A percentile compares a stretch with the other conserved stretches of the same genome.
Conservation (phyloP, 2,113 vertebrate genomes). For the Pontoporia blainvillei region DNA sequence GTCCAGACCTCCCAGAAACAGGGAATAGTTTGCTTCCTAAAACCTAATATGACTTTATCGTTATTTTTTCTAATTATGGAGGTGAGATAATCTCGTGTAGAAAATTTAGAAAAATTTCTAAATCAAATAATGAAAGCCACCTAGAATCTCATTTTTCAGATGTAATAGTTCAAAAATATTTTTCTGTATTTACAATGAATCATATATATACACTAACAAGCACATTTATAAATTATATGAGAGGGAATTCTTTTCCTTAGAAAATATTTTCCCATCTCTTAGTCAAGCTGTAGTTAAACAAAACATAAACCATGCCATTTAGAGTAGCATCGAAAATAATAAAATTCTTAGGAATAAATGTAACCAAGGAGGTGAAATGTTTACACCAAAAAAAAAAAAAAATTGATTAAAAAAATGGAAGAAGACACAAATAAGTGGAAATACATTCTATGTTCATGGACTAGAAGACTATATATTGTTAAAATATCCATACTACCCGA, state of each 20-base stretch:
- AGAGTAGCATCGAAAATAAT: too few relatives aligned
- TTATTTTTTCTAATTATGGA: background rate
- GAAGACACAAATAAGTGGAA: too few relatives aligned
- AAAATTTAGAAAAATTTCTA: background rate
- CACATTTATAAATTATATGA: background rate
- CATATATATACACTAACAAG: background rate
- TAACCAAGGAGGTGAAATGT: too few relatives aligned
- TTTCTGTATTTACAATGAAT: background rate
- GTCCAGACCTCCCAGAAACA: background rate
- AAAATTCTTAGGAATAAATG: too few relatives aligned
- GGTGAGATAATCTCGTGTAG: background rate
- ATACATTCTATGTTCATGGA: too few relatives aligned
- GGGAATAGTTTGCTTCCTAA: background rate
- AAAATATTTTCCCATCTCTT: background rate
- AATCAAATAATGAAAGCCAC: background rate
- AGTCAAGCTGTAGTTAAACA: background rate
- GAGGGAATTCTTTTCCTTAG: too few relatives aligned
- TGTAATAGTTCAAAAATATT: background rate
- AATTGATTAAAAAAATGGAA: too few relatives aligned
- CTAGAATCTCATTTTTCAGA: background rate
- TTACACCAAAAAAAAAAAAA: too few relatives aligned
- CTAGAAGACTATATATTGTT: too few relatives aligned
- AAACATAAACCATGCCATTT: background rate
- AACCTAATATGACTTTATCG: background rate
- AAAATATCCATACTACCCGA: too few relatives aligned